Conservation (phyloP, 1,140 invertebrate genomes). For the Bombus ignitus region DNA sequence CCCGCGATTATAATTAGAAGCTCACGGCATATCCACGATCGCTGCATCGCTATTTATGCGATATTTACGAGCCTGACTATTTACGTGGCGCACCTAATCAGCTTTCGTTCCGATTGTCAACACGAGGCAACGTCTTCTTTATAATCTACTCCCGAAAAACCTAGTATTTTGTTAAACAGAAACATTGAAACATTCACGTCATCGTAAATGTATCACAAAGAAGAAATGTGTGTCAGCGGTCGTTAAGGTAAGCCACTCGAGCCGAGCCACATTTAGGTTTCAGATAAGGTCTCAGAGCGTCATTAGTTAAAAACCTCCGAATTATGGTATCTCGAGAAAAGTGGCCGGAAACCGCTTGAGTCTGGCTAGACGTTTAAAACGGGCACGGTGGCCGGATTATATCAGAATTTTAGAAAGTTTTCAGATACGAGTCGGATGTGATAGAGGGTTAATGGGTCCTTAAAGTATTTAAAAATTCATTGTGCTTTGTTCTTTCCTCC, state of each 20-base stretch:
- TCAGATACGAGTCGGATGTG: no score
- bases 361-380: background rate
- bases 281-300: slow-evolving; percentile 14
- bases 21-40: background rate
- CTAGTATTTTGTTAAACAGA: background rate
- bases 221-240: background rate
- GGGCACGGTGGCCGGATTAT: background rate
- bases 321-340: slow-evolving; percentile 3
- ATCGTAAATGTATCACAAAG: background rate
- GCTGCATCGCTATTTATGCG: background rate
- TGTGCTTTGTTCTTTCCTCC: no score
- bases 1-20: slow-evolving; percentile 48
- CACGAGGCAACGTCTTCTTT: background rate
- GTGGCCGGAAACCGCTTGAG: background rate
- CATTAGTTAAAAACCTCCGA: slow-evolving; percentile 26
- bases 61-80: background rate
- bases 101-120: slow-evolving; percentile 6
- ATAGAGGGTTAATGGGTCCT: background rate
- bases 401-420: slow-evolving; percentile 46
- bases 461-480: background rate
- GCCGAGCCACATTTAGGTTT: slow-evolving; percentile 12
- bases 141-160: background rate
- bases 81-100: background rate
- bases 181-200: background rate
- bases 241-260: background rate